Evolutionary conservation across 2,113 vertebrate genomes (phyloP).

Genomic region (Xiphophorus hellerii): DNA sequence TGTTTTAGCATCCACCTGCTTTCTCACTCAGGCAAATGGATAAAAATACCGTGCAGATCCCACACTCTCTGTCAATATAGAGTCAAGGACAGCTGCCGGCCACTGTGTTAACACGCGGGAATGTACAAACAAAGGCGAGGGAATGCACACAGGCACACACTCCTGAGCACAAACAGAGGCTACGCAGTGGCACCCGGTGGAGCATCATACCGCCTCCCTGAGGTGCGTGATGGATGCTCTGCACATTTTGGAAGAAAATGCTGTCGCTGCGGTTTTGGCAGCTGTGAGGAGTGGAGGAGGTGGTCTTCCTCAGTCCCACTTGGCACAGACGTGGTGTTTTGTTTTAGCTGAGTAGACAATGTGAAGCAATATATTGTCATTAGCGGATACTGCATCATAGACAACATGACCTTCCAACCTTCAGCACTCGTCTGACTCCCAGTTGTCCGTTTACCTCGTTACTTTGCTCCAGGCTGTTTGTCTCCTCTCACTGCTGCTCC

Average conservation of each 20-base stretch:
- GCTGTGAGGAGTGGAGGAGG: constrained; percentile 5
- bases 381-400: constrained; percentile 65
- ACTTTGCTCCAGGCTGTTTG: constrained; percentile 38
- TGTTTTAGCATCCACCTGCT: constrained; percentile 79
- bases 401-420: constrained; percentile 71
- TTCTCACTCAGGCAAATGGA: constrained; percentile 66
- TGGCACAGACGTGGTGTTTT: constrained; percentile 61
- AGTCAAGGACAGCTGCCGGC: constrained; percentile 75
- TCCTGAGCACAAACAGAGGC: constrained; percentile 33
- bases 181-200: constrained; percentile 16
- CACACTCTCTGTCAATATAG: constrained; percentile 73
- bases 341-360: constrained; percentile 69
- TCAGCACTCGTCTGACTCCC: constrained; percentile 61
- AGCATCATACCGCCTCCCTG: constrained; percentile 24
- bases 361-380: constrained; percentile 71
- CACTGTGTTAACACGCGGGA: constrained; percentile 58
- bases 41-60: constrained; percentile 78
- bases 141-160: constrained; percentile 38
- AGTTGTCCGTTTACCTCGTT: constrained; percentile 57
- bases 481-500: constrained; percentile 19
- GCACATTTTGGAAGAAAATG: constrained; percentile 65
- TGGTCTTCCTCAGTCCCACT: constrained; percentile 44
- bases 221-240: constrained; percentile 43
- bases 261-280: constrained; percentile 64
- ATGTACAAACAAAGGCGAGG: constrained; percentile 66